Evolutionary conservation across 2,113 vertebrate species (phyloP), one percentile per base, ranked within the genome.

Genomic region (Ciconia boyciana): DNA sequence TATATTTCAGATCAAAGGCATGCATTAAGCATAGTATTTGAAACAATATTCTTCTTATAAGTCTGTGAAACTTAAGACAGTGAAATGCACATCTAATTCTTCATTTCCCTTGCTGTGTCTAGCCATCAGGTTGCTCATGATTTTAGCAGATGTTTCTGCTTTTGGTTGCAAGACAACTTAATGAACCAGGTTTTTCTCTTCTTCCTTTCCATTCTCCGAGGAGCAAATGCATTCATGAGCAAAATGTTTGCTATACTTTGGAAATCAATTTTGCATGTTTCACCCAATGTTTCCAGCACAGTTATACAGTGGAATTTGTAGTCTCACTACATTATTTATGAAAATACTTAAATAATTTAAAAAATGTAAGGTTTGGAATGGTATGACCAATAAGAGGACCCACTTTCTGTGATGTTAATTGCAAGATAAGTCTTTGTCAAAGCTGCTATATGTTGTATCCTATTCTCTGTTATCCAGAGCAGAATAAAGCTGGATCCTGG

Each of bases 211-310:
- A 60, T 65, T 75, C 90, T 93, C 68, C 0, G 0, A 89, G 46
- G 64, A 94, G 51, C 49, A 94, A 95, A 93, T 75, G 78, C 62
- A 89, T 91, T 92, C 83, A 77, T 3, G 13, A 96, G 66, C 13
- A 91, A 92, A 89, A 71, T 75, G 66, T 88, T 89, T 81, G 25
- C 61, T 87, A 52, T 55, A 82, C 68, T 92, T 92, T 82, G 20
- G 10, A 91, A 97, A 97, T 96, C 34, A 96, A 89, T 95, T 97
- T 97, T 97, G 77, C 93, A 93, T 96, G 94, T 90, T 96, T 72
- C 54, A 91, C 10, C 49, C 51, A 68, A 26, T 94, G 72, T 92
- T 96, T 96, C 66, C 79, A 92, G 55, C 69, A 90, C 24, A 66
- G 62, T 86, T 92, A 77, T 91, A 92, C 48, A 58, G 54, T 4